phyloP scores from a whole-genome alignment of 2,888 invertebrate genomes.

The Linnaemya tessellans region DNA sequence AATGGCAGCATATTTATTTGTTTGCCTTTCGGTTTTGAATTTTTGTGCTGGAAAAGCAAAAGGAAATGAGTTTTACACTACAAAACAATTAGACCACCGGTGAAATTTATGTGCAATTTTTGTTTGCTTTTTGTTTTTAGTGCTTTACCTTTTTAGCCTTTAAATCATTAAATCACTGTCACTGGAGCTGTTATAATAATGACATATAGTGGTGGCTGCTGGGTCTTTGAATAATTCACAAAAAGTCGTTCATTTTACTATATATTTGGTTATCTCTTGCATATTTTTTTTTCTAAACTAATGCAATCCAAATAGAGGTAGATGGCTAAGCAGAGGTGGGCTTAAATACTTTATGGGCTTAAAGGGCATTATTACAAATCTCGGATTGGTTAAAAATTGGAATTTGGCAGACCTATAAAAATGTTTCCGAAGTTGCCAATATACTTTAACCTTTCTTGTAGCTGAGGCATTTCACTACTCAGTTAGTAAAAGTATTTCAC shows the following conservation, averaged over 20 bases:
- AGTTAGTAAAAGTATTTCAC: neutral
- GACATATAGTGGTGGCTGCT: slow-evolving; percentile 61
- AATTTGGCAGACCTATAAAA: too few species aligned
- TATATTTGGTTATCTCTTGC: slow-evolving; percentile 18
- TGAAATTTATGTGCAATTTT: slow-evolving; percentile 57
- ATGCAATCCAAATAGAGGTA: neutral
- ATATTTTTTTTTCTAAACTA: neutral
- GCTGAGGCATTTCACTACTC: too few species aligned
- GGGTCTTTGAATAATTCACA: slow-evolving; percentile 52
- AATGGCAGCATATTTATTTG: slow-evolving; percentile 51
- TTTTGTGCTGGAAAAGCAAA: neutral
- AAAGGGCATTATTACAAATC: too few species aligned
- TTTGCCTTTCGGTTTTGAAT: slow-evolving; percentile 11
- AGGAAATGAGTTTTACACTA: slow-evolving; percentile 22
- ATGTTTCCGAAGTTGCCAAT: too few species aligned
- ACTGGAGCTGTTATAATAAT: slow-evolving; percentile 61
- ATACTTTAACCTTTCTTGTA: too few species aligned
- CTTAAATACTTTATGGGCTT: neutral
- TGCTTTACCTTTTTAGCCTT: slow-evolving; percentile 46
- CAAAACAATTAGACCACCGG: slow-evolving; percentile 60
- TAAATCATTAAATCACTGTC: slow-evolving; percentile 68
- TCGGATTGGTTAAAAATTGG: too few species aligned
- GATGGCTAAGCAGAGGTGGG: slow-evolving; percentile 5
- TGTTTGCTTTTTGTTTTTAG: neutral
- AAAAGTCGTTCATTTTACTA: slow-evolving; percentile 35